Percentiles rank a stretch among this genome's conserved stretches.
phyloP scores from a whole-genome alignment of 1,140 invertebrate genomes.

The Nixonia krombeini region DNA sequence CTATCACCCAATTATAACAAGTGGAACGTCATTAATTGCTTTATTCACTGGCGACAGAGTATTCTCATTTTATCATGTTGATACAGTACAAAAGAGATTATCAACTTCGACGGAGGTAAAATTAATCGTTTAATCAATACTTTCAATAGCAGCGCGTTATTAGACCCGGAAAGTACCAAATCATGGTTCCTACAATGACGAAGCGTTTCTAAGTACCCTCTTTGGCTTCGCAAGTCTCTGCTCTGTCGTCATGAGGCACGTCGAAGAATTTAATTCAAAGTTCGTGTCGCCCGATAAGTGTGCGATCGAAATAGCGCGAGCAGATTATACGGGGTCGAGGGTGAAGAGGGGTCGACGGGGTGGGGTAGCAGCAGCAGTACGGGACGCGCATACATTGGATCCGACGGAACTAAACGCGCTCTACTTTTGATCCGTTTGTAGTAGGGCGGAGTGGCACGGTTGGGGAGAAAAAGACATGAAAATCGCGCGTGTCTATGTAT shows the following conservation, averaged over 20 bases:
- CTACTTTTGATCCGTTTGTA: conserved; percentile 58
- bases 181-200: not conserved
- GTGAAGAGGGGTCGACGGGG: too few species aligned
- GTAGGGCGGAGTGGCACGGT: conserved; percentile 18
- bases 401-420: conserved; percentile 32
- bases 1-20: too few species aligned
- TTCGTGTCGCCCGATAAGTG: conserved; percentile 6
- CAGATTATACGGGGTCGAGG: conserved; percentile 13
- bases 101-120: too few species aligned
- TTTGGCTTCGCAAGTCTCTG: not conserved
- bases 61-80: not conserved
- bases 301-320: conserved; percentile 3
- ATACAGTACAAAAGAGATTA: too few species aligned
- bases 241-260: not conserved
- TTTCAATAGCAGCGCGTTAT: too few species aligned
- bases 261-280: conserved; percentile 19
- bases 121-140: too few species aligned
- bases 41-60: too few species aligned
- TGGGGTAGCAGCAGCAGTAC: conserved; percentile 4
- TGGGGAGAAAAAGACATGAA: conserved; percentile 9
- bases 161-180: not conserved
- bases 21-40: too few species aligned
- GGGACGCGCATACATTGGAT: conserved; percentile 7
- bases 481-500: conserved; percentile 17
- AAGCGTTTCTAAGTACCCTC: not conserved